Conservation (phyloP, 2,888 invertebrate species). For the Acrobasis consociella region DNA sequence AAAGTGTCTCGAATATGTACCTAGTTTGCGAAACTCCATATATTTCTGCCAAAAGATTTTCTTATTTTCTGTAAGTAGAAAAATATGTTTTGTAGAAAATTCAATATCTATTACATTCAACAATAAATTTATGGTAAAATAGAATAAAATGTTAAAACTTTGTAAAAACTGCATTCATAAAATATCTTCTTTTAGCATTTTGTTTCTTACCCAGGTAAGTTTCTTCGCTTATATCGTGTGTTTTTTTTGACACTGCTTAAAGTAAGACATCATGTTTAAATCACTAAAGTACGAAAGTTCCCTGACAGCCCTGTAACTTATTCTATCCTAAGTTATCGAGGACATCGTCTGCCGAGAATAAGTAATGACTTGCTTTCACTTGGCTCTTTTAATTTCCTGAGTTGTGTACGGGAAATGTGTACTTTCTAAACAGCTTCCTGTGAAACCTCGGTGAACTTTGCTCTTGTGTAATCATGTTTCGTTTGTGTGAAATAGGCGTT, state of each 20-base stretch:
- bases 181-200: no score
- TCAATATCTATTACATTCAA: no score
- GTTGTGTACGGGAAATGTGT: constrained; percentile 27
- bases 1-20: no score
- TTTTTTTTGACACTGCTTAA: background rate
- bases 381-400: constrained; percentile 38
- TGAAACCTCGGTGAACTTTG: constrained; percentile 5
- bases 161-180: no score
- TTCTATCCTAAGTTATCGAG: constrained; percentile 25
- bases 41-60: no score
- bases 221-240: background rate
- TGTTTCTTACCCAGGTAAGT: no score
- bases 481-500: background rate
- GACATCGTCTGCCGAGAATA: constrained; percentile 32
- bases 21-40: no score
- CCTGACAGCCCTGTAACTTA: constrained; percentile 26
- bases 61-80: no score
- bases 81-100: no score
- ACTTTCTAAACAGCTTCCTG: constrained; percentile 14
- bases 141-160: no score
- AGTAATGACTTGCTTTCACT: constrained; percentile 38
- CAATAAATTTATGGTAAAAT: no score
- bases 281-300: constrained; percentile 21
- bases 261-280: background rate
- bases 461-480: background rate